phyloP scores from a whole-genome alignment of 2,888 invertebrate genomes.

The Laothoe populi region DNA sequence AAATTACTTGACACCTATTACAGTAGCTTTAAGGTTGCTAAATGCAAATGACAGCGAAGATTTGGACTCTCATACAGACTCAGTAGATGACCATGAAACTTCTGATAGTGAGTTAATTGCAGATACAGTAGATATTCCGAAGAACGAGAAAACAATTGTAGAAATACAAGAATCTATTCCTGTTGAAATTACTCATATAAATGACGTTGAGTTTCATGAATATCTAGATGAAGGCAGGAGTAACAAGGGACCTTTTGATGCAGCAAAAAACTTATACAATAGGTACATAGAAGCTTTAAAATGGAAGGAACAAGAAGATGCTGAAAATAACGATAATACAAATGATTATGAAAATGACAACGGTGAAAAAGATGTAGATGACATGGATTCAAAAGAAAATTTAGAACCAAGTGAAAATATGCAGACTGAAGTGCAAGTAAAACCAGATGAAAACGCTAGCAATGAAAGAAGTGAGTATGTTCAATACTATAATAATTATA shows the following conservation, averaged over 20 bases:
- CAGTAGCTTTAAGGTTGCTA: constrained; percentile 83
- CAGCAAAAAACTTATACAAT: constrained; percentile 61
- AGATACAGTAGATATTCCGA: constrained; percentile 66
- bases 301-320: constrained; percentile 63
- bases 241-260: constrained; percentile 56
- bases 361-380: constrained; percentile 43
- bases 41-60: constrained; percentile 72
- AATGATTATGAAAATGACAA: constrained; percentile 62
- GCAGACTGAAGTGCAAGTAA: constrained; percentile 59
- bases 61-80: constrained; percentile 47
- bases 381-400: constrained; percentile 56
- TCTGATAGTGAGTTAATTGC: constrained; percentile 72
- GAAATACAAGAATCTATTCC: constrained; percentile 88
- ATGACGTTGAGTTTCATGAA: constrained; percentile 75
- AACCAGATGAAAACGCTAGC: constrained; percentile 52
- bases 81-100: constrained; percentile 68
- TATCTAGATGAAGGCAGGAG: constrained; percentile 73
- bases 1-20: constrained; percentile 85
- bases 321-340: constrained; percentile 59
- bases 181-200: constrained; percentile 78
- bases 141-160: constrained; percentile 81
- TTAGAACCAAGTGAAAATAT: constrained; percentile 67
- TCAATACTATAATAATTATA: constrained; percentile 53
- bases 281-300: constrained; percentile 69
- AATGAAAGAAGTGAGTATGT: constrained; percentile 57